A percentile compares a stretch with the other conserved stretches of the same genome.
Conservation (phyloP, 2,113 vertebrate genomes). For the Pogonocichla stellata region DNA sequence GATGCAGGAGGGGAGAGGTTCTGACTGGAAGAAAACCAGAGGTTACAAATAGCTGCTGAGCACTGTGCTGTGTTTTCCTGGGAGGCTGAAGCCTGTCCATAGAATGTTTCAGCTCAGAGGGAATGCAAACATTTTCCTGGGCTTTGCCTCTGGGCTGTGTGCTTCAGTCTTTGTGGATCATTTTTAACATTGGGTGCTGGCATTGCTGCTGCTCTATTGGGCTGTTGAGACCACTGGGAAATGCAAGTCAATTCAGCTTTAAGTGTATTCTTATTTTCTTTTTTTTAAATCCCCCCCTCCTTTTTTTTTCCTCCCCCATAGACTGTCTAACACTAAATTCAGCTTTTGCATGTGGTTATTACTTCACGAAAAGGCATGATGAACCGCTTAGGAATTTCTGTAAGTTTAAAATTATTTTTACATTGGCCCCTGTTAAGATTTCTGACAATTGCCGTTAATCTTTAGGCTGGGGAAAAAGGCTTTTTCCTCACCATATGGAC, state of each 20-base stretch:
- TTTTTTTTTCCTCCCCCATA: neutral
- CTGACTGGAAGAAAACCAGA: neutral
- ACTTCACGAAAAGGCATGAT: slow-evolving; percentile 12
- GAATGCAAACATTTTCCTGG: slow-evolving; percentile 16
- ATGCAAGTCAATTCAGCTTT: neutral
- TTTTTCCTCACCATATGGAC: slow-evolving; percentile 55
- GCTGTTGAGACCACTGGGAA: neutral
- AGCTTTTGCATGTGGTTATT: slow-evolving; percentile 2
- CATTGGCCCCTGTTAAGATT: slow-evolving; percentile 38
- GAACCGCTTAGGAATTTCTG: slow-evolving; percentile 22
- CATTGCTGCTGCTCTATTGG: neutral
- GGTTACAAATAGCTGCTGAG: neutral
- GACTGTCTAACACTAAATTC: neutral
- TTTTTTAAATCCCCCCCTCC: rapidly evolving
- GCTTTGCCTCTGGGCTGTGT: neutral
- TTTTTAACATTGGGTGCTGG: neutral
- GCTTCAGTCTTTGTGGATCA: neutral
- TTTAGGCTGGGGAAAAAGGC: neutral
- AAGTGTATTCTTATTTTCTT: neutral
- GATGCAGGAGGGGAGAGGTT: neutral
- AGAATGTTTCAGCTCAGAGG: slow-evolving; percentile 9
- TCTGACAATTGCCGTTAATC: slow-evolving; percentile 65
- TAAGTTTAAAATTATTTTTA: slow-evolving; percentile 61
- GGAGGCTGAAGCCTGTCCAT: neutral
- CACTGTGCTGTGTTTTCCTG: neutral